phyloP scores from a whole-genome alignment of 2,797 vertebrate species.

The Tolypeutes matacus region DNA sequence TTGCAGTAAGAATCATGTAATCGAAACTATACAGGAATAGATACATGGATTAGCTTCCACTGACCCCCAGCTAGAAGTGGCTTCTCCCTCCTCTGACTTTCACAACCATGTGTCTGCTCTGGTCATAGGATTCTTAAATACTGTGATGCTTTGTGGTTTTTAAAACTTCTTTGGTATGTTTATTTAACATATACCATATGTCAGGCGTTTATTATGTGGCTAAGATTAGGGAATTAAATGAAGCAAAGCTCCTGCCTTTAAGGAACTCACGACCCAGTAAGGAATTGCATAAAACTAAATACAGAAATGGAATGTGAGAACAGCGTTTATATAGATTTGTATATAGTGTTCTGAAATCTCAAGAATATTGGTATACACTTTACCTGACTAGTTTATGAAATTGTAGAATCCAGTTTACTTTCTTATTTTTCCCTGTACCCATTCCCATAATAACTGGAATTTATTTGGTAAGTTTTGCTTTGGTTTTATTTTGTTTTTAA shows the following conservation, averaged over 20 bases:
- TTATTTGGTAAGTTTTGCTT: not conserved
- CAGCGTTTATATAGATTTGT: not conserved
- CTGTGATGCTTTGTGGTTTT: not conserved
- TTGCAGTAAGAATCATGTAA: not conserved
- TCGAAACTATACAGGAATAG: not conserved
- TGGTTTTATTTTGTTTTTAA: not conserved
- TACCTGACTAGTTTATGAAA: not conserved
- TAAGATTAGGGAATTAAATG: not conserved
- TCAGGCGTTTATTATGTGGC: not conserved
- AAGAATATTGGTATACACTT: not conserved
- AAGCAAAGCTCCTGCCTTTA: not conserved
- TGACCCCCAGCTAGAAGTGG: not conserved
- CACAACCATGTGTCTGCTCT: not conserved
- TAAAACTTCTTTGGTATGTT: not conserved
- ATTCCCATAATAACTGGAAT: constrained; percentile 2
- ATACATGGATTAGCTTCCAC: not conserved
- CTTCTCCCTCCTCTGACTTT: not conserved
- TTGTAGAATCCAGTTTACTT: not conserved
- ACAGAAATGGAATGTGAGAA: not conserved
- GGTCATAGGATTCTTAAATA: not conserved
- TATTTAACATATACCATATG: not conserved
- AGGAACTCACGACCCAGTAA: not conserved
- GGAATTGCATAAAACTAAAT: not conserved
- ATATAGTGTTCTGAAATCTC: not conserved
- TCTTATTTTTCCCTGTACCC: not conserved